A percentile compares a stretch with the other conserved stretches of the same genome.
phyloP scores from a whole-genome alignment of 2,113 vertebrate species.

The Alaudala cheleensis region DNA sequence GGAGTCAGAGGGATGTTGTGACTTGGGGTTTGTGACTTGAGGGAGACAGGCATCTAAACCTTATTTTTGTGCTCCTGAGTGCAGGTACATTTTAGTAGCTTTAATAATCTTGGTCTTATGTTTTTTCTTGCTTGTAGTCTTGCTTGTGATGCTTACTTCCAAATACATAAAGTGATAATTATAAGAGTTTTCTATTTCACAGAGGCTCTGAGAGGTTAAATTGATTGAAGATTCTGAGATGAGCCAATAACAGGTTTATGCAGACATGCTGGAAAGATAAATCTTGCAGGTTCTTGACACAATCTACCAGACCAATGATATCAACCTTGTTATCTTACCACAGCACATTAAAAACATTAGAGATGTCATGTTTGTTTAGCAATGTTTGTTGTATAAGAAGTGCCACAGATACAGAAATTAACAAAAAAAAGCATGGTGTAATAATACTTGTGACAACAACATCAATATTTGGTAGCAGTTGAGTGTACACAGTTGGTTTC shows the following conservation, averaged over 20 bases:
- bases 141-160: neutral
- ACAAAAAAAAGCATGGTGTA: neutral
- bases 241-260: neutral
- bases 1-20: neutral
- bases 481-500: neutral
- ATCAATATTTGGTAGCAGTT: neutral
- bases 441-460: neutral
- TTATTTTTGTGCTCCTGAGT: neutral
- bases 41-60: neutral
- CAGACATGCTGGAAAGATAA: neutral
- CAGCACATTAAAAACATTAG: neutral
- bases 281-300: neutral
- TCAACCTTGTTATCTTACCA: neutral
- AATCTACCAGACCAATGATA: neutral
- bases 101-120: neutral
- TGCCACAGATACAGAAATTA: neutral
- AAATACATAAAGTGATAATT: neutral
- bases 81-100: neutral
- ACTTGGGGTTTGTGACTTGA: neutral
- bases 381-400: neutral
- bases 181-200: neutral
- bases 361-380: neutral
- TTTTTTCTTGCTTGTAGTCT: neutral
- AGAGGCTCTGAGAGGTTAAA: neutral
- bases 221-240: neutral